Conservation (phyloP, 2,113 vertebrate species). For the Trogon surrucura region DNA sequence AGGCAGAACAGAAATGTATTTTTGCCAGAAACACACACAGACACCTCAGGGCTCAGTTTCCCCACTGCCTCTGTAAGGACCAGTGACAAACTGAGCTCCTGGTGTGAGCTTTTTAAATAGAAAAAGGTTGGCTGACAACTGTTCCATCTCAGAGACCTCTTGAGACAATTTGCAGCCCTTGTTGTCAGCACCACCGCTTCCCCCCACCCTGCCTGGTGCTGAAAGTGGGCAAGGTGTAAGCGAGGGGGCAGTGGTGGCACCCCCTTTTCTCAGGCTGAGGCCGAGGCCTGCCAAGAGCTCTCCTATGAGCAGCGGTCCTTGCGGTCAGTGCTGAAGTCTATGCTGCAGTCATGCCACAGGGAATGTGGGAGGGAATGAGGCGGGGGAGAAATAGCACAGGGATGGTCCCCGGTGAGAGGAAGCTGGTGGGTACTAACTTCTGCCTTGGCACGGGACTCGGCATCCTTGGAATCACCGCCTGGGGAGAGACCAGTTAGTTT, state of each 20-base stretch:
- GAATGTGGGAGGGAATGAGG: fast-evolving
- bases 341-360: fast-evolving
- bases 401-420: fast-evolving
- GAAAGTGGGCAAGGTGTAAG: fast-evolving
- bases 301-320: neutral
- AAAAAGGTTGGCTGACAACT: neutral
- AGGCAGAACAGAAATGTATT: neutral
- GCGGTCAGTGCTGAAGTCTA: neutral
- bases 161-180: neutral
- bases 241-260: fast-evolving
- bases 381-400: fast-evolving
- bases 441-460: fast-evolving
- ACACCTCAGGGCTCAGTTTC: neutral
- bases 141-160: fast-evolving
- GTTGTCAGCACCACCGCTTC: neutral
- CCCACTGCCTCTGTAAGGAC: neutral
- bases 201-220: neutral
- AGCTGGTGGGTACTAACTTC: neutral
- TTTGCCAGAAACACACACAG: neutral
- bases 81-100: neutral
- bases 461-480: neutral
- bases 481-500: neutral
- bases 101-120: neutral
- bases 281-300: neutral
- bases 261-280: neutral